Conservation (phyloP, 2,113 vertebrate species). For the Microcebus ravelobensis region DNA sequence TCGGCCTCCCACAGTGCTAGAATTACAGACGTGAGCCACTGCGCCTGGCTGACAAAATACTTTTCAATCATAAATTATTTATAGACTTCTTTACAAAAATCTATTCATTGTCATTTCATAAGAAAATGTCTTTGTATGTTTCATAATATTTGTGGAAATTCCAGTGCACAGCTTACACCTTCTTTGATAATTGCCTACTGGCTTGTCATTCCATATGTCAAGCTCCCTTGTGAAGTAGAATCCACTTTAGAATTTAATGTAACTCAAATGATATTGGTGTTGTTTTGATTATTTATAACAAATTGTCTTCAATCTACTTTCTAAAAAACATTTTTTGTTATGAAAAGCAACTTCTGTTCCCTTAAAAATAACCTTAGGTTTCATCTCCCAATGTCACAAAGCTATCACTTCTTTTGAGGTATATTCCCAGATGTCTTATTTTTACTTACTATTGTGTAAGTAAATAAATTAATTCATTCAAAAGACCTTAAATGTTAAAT, state of each 20-base stretch:
- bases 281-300: slow-evolving; percentile 69
- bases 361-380: slow-evolving; percentile 10
- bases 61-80: slow-evolving; percentile 25
- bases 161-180: background rate
- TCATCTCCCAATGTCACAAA: slow-evolving; percentile 51
- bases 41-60: too few relatives aligned
- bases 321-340: slow-evolving; percentile 54
- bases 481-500: background rate
- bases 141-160: background rate
- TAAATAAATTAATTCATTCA: background rate
- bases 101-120: background rate
- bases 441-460: slow-evolving; percentile 21
- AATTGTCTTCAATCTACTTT: slow-evolving; percentile 47
- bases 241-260: slow-evolving; percentile 54
- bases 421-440: slow-evolving; percentile 40
- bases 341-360: slow-evolving; percentile 14
- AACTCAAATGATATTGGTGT: slow-evolving; percentile 46
- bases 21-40: too few relatives aligned
- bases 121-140: background rate
- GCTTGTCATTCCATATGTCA: slow-evolving; percentile 35
- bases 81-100: background rate
- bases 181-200: slow-evolving; percentile 20
- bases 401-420: background rate
- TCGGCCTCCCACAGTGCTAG: too few relatives aligned
- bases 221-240: slow-evolving; percentile 3